phyloP scores from a whole-genome alignment of 2,113 vertebrate genomes.

The Amblyopsis rosae region DNA sequence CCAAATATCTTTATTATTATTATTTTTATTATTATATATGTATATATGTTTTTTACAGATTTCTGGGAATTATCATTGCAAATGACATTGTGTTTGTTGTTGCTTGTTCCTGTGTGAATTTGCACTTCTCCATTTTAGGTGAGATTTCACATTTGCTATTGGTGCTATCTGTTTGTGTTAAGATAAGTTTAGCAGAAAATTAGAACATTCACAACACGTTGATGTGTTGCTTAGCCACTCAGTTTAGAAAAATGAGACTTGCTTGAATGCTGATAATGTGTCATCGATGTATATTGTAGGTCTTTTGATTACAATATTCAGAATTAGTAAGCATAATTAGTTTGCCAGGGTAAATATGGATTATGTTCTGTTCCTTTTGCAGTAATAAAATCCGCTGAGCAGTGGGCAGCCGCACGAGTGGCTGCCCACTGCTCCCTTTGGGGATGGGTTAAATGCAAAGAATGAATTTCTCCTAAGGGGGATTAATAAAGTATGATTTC shows the following conservation, averaged over 20 bases:
- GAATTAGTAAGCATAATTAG: not conserved
- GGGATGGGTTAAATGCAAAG: too few relatives aligned
- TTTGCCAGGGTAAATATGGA: slow-evolving; percentile 7
- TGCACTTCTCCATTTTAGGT: slow-evolving; percentile 15
- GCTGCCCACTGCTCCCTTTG: too few relatives aligned
- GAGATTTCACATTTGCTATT: slow-evolving; percentile 21
- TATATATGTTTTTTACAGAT: too few relatives aligned
- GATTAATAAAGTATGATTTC: too few relatives aligned
- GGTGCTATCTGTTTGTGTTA: slow-evolving; percentile 36
- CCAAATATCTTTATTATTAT: not conserved
- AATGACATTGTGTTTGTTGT: not conserved
- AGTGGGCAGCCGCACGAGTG: too few relatives aligned
- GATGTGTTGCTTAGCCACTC: slow-evolving; percentile 13
- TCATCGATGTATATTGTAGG: not conserved
- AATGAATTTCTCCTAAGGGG: too few relatives aligned
- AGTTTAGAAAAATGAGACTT: slow-evolving; percentile 20
- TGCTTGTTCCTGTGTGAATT: slow-evolving; percentile 11
- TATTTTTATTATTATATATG: not conserved
- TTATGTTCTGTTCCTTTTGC: not conserved
- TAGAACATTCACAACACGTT: slow-evolving; percentile 23
- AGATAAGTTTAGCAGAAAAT: slow-evolving; percentile 39
- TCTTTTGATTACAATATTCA: not conserved
- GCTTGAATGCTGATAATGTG: slow-evolving; percentile 10
- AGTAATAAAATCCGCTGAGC: too few relatives aligned
- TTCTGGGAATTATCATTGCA: not conserved